phyloP scores from a whole-genome alignment of 2,888 invertebrate species.

The Colletes collaris region DNA sequence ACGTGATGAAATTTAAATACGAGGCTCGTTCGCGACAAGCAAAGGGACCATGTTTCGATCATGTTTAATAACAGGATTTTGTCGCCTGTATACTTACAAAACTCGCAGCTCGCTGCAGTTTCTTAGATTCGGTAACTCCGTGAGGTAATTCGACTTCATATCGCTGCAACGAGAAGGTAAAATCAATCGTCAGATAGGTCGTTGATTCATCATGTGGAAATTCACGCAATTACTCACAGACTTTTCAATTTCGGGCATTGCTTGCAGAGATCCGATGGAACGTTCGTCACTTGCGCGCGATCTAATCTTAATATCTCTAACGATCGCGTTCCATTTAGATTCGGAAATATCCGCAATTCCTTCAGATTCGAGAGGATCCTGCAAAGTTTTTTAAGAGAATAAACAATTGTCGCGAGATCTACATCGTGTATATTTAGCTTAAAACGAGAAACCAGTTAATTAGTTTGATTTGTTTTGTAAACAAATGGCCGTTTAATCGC shows the following conservation, averaged over 20 bases:
- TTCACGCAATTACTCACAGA: constrained; percentile 86
- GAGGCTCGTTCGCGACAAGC: no score
- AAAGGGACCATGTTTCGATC: no score
- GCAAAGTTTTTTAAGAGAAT: constrained; percentile 60
- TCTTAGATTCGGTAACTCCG: constrained; percentile 89
- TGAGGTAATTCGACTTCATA: constrained; percentile 92
- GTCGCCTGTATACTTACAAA: constrained; percentile 87
- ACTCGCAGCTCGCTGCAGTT: constrained; percentile 92
- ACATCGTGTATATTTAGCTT: no score
- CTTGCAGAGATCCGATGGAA: constrained; percentile 90
- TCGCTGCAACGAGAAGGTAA: constrained; percentile 86
- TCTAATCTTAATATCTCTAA: constrained; percentile 93
- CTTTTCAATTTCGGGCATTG: constrained; percentile 92
- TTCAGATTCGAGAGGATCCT: constrained; percentile 95
- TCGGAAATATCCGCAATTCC: constrained; percentile 91
- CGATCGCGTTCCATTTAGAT: constrained; percentile 90
- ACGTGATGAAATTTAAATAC: no score
- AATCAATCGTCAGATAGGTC: no score
- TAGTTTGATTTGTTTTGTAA: no score
- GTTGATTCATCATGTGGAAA: no score
- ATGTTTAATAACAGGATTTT: no score
- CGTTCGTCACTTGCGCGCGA: constrained; percentile 89
- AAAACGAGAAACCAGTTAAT: no score
- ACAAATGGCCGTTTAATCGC: no score
- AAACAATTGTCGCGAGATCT: no score